Percentiles rank a stretch among this genome's conserved stretches.
Evolutionary conservation across 92 coral and sea anemone genomes (phyloP).

Genomic region (Isaurus tuberculatus): DNA sequence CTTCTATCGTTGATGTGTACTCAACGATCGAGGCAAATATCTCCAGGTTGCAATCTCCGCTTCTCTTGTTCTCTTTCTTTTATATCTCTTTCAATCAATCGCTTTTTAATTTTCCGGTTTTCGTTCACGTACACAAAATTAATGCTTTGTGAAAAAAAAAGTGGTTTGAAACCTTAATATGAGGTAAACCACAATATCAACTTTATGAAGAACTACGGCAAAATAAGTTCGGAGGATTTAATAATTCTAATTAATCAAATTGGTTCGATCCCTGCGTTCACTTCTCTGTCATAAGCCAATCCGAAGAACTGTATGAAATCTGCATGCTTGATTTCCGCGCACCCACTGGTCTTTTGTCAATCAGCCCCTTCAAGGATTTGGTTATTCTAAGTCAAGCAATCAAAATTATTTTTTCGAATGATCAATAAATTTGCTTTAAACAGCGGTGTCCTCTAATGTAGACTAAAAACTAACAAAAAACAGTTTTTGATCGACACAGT

Average conservation of each 20-base stretch:
- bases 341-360: not conserved
- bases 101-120: not conserved
- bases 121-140: not conserved
- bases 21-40: not conserved
- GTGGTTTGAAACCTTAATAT: not conserved
- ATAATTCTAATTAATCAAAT: not conserved
- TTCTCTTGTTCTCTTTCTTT: not conserved
- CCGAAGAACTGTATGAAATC: too few relatives aligned
- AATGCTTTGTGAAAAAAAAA: not conserved
- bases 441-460: too few relatives aligned
- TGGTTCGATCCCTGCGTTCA: not conserved
- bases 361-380: not conserved
- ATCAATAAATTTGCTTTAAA: too few relatives aligned
- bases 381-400: not conserved
- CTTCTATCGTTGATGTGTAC: not conserved
- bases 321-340: not conserved
- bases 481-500: too few relatives aligned
- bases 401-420: not conserved
- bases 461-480: too few relatives aligned
- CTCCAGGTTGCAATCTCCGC: not conserved
- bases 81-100: not conserved
- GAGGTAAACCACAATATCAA: not conserved
- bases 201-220: not conserved
- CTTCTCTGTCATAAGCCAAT: not conserved
- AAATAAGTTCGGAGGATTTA: not conserved